These are phyloP conservation scores for Anneissia japonica DNA, from an alignment of 35 echinoderm and acorn worm species.

Conservation along the genomic window DNA sequence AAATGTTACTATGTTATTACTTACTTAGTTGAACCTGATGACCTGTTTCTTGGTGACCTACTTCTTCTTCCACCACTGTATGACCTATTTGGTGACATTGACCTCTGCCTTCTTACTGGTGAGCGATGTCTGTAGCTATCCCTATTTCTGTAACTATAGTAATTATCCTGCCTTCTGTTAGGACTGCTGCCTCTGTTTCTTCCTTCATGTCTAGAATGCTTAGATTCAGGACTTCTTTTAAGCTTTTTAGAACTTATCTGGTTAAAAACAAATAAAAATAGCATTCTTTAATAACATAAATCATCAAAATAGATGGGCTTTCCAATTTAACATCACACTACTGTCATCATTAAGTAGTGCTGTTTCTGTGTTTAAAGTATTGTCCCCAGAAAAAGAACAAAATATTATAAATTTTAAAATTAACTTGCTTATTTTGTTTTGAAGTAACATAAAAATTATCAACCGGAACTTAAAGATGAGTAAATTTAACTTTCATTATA, in stretches of 20 bases:
- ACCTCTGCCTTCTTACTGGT: not conserved
- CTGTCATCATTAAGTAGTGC: too few relatives aligned
- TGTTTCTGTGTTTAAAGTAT: too few relatives aligned
- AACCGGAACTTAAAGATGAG: too few relatives aligned
- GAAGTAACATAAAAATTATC: too few relatives aligned
- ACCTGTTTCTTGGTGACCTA: slow-evolving; percentile 50
- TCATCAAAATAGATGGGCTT: too few relatives aligned
- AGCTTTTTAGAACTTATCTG: not conserved
- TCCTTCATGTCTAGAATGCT: slow-evolving; percentile 22
- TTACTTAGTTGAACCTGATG: slow-evolving; percentile 2
- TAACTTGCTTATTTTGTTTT: too few relatives aligned
- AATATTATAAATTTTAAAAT: too few relatives aligned
- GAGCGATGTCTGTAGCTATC: not conserved
- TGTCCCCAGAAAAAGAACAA: too few relatives aligned
- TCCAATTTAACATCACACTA: too few relatives aligned
- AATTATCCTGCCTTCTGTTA: not conserved
- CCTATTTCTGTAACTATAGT: slow-evolving; percentile 27
- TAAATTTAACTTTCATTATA: too few relatives aligned
- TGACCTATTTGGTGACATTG: not conserved
- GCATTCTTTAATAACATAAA: too few relatives aligned
- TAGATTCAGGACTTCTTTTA: not conserved
- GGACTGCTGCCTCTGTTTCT: slow-evolving; percentile 22
- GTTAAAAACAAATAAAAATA: not conserved
- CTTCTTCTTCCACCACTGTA: not conserved
- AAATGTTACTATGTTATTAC: too few relatives aligned